Base-by-base conservation (phyloP, 2,113 vertebrate species). In the Leptobrachium leishanense region DNA sequence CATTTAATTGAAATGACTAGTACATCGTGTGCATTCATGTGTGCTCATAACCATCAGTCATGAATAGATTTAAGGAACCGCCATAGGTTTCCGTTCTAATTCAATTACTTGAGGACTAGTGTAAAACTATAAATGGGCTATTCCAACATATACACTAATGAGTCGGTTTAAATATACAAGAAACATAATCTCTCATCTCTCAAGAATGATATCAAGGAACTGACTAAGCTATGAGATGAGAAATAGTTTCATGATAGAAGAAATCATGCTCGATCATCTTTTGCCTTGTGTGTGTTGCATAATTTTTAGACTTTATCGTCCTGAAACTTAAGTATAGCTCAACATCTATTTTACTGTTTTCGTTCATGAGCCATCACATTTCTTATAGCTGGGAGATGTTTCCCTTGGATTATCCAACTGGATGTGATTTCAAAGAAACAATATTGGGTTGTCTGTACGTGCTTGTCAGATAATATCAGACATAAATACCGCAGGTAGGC, bases 401-500 rank as follows among this genome's bases (percentile, higher is more conserved):
- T 68, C 44, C 70, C 42, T 72, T 41, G n/a, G 67, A 74, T 74
- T 80, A 74, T 73, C 63, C 66, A 13, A 68, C 69, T 79, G 46
- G 59, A 72, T 79, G 43, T 55, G 62, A 72, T 79, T 79, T 79
- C 59, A 72, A 55, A 65, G 77, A 54, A 13, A 20, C 43, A 79
- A 59, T 53, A 54, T 59, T 64, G 50, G 42, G 12, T 74, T 74
- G 15, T 65, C 20, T 80, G 70, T 66, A 55, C 50, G 53, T 73
- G 59, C n/a, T 66, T 73, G 69, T 72, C 63, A 80, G 77, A 80
- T 80, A 80, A 80, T 80, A 80, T 80, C 77, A 80, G 62, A 68
- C 20, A 68, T 57, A 73, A 80, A 74, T 80, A 73, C 63, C 63
- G 55, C 77, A 80, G 70, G 77, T 80, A 80, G 46, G 63, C 44